Evolutionary conservation across 2,888 invertebrate genomes (phyloP), one percentile per base, ranked within the genome.

Genomic region (Sclerodermus sp.): DNA sequence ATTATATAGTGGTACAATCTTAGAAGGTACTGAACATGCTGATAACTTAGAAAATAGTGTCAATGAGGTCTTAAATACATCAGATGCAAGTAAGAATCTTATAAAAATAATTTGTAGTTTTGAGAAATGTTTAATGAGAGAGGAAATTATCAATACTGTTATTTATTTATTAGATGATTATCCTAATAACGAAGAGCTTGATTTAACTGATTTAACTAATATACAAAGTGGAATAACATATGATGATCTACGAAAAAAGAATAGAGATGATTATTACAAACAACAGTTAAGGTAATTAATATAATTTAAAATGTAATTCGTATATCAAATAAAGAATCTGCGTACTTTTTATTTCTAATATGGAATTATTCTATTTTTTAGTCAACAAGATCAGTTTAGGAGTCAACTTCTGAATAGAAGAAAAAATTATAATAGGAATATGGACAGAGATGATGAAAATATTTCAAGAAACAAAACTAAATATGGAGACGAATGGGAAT

Each of bases 401-500:
- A 18, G n/a, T 1, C 15, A 14, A 10, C 5, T 15, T 10, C 17
- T 12, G 6, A 12, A 16, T 10, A n/a, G 6, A 10, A 9, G 15
- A 12, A 10, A 13, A 9, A 17, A 34, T 34, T 8, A 8, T 8
- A 12, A 34, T 12, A 12, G 10, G 4, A 4, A 34, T 8, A 12
- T 13, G 34, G n/a, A 34, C 4, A 23, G 6, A 8, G 34, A 4
- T 13, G 12, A 4, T 34, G 34, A 34, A 34, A n/a, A n/a, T 12
- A 13, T n/a, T 34, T 8, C 40, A 10, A 23, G 43, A 18, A 9
- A 29, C 17, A 40, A 18, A 15, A 52, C 32, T 12, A 50, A 52
- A 42, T 52, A 52, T 3, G 52, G 52, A 15, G 52, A 52, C 8
- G 37, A 45, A 16, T 52, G 52, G 52, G 50, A 5, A 31, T 45